Base-by-base conservation (phyloP, 1,140 invertebrate species). In the Caenorhabditis briggsae region DNA sequence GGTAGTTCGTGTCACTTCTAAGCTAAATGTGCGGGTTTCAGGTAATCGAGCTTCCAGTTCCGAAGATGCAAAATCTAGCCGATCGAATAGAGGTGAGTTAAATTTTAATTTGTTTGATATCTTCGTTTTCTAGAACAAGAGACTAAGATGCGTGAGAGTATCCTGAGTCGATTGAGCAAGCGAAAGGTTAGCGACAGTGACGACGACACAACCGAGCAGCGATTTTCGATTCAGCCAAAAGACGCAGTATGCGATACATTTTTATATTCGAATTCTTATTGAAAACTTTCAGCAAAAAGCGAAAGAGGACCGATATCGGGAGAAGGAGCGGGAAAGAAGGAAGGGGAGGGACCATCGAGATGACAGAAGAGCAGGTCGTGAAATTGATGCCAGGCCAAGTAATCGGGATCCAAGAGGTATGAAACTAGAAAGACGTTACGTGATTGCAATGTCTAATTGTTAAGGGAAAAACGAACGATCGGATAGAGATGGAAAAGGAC, bases 221-320 rank as follows among this genome's bases (percentile, higher is more conserved):
- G 61, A 5, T 85, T 85, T 53, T 53, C 84, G 14, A 85, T 85
- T 11, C 84, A 85, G 50, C 84, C 84, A 25, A 78, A 78, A 55
- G 64, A 85, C 41, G 59, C 84, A 18, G 84, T 74, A 33, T 25
- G 23, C 23, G 25, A 33, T 74, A 56, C n/a, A 64, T 61, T 12
- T 78, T 41, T 12, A 1, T 74, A 11, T 33, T 85, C 48, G 33
- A 50, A 53, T 18, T 43, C 23, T 78, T 11, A 78, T 23, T 50
- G 12, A 23, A 16, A 16, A n/a, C 18, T 78, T 50, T 50, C 46
- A 78, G 70, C 55, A 84, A 61, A 59, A 61, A 56, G 46, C 25
- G 50, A 61, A 84, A 50, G 83, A 84, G 18, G 56, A 84, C 2
- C 5, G 83, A 50, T 83, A 83, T 58, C 25, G 59, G 14, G 83